Base-by-base conservation (phyloP, 1,140 invertebrate species). In the Trinorchestia longiramus region DNA sequence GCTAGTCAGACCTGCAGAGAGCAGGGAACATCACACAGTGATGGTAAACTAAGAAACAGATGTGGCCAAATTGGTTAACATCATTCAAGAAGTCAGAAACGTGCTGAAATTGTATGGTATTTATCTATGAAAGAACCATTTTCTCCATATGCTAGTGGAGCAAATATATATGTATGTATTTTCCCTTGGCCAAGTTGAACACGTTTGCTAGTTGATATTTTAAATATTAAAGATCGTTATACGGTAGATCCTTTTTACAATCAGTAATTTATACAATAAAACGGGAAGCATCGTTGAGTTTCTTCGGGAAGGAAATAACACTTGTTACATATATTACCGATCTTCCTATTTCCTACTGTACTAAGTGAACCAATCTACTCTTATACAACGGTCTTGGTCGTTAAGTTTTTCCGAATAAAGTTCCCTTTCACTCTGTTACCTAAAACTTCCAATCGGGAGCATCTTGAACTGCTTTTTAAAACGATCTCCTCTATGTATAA, bases 1-100 rank as follows among this genome's bases (percentile, higher is more conserved):
- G 92, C 92, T 94, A 94, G 92, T 94, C 92, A 94, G 44, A 40
- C 92, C 92, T 94, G 92, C 92, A 11, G 92, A 94, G 44, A 47
- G 92, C 92, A 45, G 92, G 36, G 92, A 94, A 47, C 92, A 45
- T 40, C 92, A 94, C 44, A 47, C 44, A 0, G 40, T 94, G 11
- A 94, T 94, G 92, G 92, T 94, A 4, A 94, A 94, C 92, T 94
- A 40, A 94, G 43, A 28, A 15, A 28, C 44, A 47, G 43, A 8
- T 17, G 43, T 44, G 43, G 43, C 41, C 88, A 42, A 90, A 90
- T 17, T 87, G 8, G 47, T 19, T 53, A 19, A 19, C 47, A 19
- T 77, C 62, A 19, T 77, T 77, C 28, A 28, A 77, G 28, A 77
- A 77, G 62, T 77, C 62, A 77, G 11, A 36, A 77, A 23, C 36